phyloP scores from a whole-genome alignment of 2,113 vertebrate genomes.

The Podiceps cristatus region DNA sequence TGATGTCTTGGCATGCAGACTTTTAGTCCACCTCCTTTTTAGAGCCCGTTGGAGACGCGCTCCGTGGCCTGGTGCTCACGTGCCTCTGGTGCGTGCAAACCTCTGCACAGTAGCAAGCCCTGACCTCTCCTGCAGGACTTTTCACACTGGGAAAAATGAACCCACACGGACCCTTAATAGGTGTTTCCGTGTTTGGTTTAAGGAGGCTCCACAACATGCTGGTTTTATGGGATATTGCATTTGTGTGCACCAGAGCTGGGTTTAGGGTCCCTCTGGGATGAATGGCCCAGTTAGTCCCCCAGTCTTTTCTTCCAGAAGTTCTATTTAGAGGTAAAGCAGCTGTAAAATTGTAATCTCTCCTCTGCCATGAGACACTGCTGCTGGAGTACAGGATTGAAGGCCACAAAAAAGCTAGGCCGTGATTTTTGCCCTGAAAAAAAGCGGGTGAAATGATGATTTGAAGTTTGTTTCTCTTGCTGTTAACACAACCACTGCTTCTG shows the following conservation, averaged over 20 bases:
- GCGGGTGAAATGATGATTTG: neutral
- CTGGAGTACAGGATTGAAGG: neutral
- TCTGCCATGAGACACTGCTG: neutral
- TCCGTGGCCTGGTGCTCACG: accelerated
- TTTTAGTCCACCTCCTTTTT: neutral
- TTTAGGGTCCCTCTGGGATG: neutral
- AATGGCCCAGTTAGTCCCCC: neutral
- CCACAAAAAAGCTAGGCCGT: neutral
- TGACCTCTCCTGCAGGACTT: neutral
- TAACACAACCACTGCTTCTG: neutral
- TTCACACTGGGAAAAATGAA: neutral
- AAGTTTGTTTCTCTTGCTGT: neutral
- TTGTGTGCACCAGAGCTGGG: neutral
- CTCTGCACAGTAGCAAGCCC: neutral
- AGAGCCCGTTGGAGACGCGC: accelerated
- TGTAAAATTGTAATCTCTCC: neutral
- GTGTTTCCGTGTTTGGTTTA: neutral
- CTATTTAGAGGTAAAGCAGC: neutral
- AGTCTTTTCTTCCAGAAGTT: neutral
- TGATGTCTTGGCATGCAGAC: neutral
- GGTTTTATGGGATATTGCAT: neutral
- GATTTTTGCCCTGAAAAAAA: neutral
- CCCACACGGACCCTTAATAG: neutral
- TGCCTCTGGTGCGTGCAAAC: neutral
- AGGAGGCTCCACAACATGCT: neutral